Evolutionary conservation across 2,113 vertebrate species (phyloP), one percentile per base, ranked within the genome.

Genomic region (Mus spicilegus): DNA sequence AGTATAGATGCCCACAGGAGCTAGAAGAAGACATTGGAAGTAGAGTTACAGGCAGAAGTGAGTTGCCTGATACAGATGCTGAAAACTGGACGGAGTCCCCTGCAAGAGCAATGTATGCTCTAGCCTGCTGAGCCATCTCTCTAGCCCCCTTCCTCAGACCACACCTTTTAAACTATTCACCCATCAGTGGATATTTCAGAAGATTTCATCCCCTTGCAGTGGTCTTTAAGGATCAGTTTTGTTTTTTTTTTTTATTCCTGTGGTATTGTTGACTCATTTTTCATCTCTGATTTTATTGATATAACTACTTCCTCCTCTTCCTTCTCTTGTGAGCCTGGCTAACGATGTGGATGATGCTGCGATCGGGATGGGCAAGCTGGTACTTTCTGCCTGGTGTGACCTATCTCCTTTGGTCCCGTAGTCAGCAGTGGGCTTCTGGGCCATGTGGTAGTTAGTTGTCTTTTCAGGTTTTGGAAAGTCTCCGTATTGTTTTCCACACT

Each of bases 211-310:
- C 42, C 63, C 10, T 49, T 42, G 42, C 28, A 17, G 39, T 49
- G 17, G 51, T 36, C 67, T 36, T 54, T 81, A 84, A 84, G 51
- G 39, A 49, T 28, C 49, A 26, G 20, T 5, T 20, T n/a, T n/a
- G n/a, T n/a, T 61, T 61, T 61, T 24, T 49, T 49, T 49, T 49
- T 49, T 7, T 72, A 58, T 84, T 72, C 69, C 65, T 61, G 19
- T 72, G 26, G n/a, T 58, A 61, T 87, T 87, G 63, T 84, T 92
- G 69, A 19, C 14, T 75, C 39, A 61, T 36, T 75, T 73, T 63
- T 84, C 30, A 73, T 63, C 56, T 58, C 51, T 82, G 65, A 36
- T 84, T 84, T 84, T 92, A 73, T 92, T 92, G 61, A 36, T 81
- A 72, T 72, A 28, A 28, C 3, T 82, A 20, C 33, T 46, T 8